Evolutionary conservation across 2,797 vertebrate species (phyloP).

Genomic region (Percopsis omiscomaycus): DNA sequence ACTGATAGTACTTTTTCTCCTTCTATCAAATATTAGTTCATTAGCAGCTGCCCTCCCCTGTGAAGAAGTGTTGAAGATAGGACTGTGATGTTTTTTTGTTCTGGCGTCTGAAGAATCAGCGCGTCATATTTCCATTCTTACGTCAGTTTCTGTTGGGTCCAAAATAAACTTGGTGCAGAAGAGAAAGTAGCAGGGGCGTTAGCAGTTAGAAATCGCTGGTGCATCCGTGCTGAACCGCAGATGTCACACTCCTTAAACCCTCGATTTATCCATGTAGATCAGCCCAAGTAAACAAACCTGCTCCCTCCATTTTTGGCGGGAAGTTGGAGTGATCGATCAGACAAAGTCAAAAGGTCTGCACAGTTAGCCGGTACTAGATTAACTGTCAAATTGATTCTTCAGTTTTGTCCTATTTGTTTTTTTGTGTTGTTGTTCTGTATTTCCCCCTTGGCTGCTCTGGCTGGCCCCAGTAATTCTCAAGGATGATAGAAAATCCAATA

Average conservation of each 20-base stretch:
- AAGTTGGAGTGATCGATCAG: slow-evolving; percentile 27
- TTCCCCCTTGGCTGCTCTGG: slow-evolving; percentile 8
- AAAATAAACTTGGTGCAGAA: neutral
- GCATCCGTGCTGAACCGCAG: neutral
- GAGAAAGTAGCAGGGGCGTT: neutral
- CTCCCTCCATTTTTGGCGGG: slow-evolving; percentile 14
- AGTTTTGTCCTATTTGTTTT: slow-evolving; percentile 24
- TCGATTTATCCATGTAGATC: slow-evolving; percentile 2
- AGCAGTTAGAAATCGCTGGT: neutral
- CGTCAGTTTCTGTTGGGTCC: neutral
- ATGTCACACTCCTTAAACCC: slow-evolving; percentile 8
- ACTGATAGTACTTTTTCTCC: neutral
- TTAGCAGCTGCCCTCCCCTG: neutral
- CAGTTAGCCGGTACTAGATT: slow-evolving; percentile 27
- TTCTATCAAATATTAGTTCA: neutral
- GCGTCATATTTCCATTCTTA: neutral
- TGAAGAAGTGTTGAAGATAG: neutral
- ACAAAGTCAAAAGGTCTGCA: slow-evolving; percentile 9
- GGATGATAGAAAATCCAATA: slow-evolving; percentile 30
- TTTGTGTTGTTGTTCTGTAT: slow-evolving; percentile 5
- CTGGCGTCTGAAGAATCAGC: neutral
- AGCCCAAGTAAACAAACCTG: neutral
- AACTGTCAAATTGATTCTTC: slow-evolving; percentile 10
- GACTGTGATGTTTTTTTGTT: neutral
- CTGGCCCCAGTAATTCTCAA: slow-evolving; percentile 9